A percentile compares a stretch with the other conserved stretches of the same genome.
Evolutionary conservation across 2,797 vertebrate genomes (phyloP).

Genomic region (Scleropages formosus): DNA sequence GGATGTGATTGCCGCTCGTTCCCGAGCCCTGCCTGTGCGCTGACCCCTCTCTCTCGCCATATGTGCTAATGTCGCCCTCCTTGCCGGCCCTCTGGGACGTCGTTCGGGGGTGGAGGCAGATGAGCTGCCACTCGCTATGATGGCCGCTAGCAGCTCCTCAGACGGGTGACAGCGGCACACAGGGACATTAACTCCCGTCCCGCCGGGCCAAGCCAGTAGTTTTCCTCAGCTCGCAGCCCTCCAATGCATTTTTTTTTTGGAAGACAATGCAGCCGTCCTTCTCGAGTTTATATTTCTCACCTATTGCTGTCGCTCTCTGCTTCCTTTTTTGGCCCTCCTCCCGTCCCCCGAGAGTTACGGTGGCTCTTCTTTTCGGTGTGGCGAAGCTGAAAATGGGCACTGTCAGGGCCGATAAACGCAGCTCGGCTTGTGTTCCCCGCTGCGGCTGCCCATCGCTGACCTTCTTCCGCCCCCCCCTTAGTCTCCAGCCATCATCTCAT

Average conservation of each 20-base stretch:
- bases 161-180: not conserved
- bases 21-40: no score
- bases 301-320: not conserved
- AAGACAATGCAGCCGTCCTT: not conserved
- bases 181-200: not conserved
- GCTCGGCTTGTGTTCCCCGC: conserved; percentile 41
- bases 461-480: not conserved
- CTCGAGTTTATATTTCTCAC: conserved; percentile 12
- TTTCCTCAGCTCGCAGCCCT: not conserved
- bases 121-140: not conserved
- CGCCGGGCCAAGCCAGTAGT: not conserved
- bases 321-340: conserved; percentile 39
- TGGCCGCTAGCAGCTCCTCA: not conserved
- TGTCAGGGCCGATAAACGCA: conserved; percentile 71
- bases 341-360: conserved; percentile 48
- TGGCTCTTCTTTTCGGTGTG: conserved; percentile 54
- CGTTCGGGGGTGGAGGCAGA: not conserved
- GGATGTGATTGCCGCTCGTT: no score
- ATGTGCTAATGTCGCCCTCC: no score
- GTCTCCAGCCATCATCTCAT: not conserved
- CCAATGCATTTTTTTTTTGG: no score
- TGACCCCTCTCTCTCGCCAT: no score
- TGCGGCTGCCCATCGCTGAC: not conserved
- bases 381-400: conserved; percentile 69
- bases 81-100: no score